These are phyloP conservation scores for Eilema sororculum DNA, from an alignment of 2,888 invertebrate species.

Conservation along the genomic window DNA sequence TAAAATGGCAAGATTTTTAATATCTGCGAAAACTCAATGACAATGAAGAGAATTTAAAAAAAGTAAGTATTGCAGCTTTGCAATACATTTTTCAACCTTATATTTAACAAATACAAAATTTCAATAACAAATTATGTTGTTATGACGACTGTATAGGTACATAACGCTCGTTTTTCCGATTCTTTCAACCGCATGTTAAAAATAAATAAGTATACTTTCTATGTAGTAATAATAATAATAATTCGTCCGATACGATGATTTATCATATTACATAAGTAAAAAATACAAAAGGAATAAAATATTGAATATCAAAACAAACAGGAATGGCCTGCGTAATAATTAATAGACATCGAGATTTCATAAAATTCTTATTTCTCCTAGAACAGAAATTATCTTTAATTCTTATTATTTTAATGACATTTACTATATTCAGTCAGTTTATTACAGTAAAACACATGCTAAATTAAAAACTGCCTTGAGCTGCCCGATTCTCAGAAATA, in stretches of 20 bases:
- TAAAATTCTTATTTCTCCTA: conserved; percentile 39
- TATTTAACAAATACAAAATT: not conserved
- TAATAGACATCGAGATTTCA: conserved; percentile 21
- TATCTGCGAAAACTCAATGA: not conserved
- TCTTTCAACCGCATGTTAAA: conserved; percentile 24
- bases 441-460: conserved; percentile 10
- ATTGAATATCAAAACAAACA: conserved; percentile 32
- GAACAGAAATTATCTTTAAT: conserved; percentile 37
- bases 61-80: no score
- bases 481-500: no score
- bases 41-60: not conserved
- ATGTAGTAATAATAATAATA: conserved; percentile 23
- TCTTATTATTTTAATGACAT: conserved; percentile 41
- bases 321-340: conserved; percentile 20
- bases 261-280: conserved; percentile 15
- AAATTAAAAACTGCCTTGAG: not conserved
- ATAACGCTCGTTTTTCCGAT: conserved; percentile 19
- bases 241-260: conserved; percentile 27
- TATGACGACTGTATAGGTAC: not conserved
- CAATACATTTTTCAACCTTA: no score
- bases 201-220: conserved; percentile 21
- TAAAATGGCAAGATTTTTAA: not conserved
- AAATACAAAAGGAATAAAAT: conserved; percentile 24
- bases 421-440: conserved; percentile 29
- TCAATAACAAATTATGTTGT: not conserved